Conservation (phyloP, 2,797 vertebrate species). For the Meriones psammophilus region DNA sequence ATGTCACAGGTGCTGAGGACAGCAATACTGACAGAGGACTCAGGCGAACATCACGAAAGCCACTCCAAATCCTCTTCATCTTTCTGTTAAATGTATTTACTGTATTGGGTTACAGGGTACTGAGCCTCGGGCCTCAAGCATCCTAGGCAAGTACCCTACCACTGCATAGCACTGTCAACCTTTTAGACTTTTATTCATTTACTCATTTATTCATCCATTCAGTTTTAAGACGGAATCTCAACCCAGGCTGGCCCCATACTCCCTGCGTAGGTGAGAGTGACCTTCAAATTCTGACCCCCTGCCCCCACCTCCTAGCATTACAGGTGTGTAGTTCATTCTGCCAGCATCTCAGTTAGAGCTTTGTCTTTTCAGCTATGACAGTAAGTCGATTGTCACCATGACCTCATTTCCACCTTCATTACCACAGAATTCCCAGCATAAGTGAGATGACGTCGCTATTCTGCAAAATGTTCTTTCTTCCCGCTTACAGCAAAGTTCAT, state of each 20-base stretch:
- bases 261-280: neutral
- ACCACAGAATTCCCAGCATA: neutral
- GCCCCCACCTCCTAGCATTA: neutral
- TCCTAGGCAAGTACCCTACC: neutral
- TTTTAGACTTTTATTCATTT: neutral
- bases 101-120: neutral
- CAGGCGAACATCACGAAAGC: neutral
- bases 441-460: neutral
- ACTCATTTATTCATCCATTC: neutral
- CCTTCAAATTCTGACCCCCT: neutral
- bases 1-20: neutral
- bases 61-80: neutral
- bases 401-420: neutral
- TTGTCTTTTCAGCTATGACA: neutral
- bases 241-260: neutral
- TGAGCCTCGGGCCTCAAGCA: neutral
- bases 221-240: neutral
- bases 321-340: no score
- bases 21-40: neutral
- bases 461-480: neutral
- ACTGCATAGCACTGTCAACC: no score
- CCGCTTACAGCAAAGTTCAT: neutral
- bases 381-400: neutral
- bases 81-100: neutral
- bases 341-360: neutral